phyloP scores from a whole-genome alignment of 2,797 vertebrate species.

The Philypnodon macrostomus region DNA sequence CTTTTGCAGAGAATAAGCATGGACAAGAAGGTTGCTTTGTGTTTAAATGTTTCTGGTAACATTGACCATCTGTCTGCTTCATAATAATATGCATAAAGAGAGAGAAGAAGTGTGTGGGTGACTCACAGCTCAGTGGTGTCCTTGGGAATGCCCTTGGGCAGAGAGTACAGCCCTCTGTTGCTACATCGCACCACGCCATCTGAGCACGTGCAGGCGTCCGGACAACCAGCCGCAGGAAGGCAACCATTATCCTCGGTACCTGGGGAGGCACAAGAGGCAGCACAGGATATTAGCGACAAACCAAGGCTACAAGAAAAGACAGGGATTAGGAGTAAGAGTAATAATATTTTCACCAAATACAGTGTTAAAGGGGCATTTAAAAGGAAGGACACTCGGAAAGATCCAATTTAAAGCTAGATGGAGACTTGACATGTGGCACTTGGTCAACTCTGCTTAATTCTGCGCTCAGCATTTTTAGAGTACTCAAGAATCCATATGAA shows the following conservation, averaged over 20 bases:
- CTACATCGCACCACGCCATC: constrained; percentile 94
- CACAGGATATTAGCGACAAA: constrained; percentile 16
- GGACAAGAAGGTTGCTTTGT: constrained; percentile 7
- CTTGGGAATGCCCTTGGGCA: constrained; percentile 94
- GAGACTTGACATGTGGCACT: constrained; percentile 22
- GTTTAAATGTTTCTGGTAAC: background rate
- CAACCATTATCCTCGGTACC: constrained; percentile 92
- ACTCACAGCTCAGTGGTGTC: constrained; percentile 97
- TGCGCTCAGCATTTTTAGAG: constrained; percentile 36
- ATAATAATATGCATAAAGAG: background rate
- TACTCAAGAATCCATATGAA: constrained; percentile 37
- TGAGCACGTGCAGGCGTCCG: constrained; percentile 90
- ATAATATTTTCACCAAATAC: background rate
- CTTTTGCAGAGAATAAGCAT: constrained; percentile 8
- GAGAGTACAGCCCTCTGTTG: constrained; percentile 85
- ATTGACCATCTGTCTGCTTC: background rate
- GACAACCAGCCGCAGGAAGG: constrained; percentile 87
- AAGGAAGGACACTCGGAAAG: constrained; percentile 4
- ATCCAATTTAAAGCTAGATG: constrained; percentile 8
- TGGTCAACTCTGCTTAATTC: constrained; percentile 23
- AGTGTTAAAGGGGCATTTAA: constrained; percentile 8
- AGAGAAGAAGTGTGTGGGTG: background rate
- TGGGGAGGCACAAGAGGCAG: constrained; percentile 45
- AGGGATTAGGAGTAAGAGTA: constrained; percentile 19
- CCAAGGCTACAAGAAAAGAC: constrained; percentile 4